phyloP scores from a whole-genome alignment of 2,888 invertebrate species.

The Altica lythri region DNA sequence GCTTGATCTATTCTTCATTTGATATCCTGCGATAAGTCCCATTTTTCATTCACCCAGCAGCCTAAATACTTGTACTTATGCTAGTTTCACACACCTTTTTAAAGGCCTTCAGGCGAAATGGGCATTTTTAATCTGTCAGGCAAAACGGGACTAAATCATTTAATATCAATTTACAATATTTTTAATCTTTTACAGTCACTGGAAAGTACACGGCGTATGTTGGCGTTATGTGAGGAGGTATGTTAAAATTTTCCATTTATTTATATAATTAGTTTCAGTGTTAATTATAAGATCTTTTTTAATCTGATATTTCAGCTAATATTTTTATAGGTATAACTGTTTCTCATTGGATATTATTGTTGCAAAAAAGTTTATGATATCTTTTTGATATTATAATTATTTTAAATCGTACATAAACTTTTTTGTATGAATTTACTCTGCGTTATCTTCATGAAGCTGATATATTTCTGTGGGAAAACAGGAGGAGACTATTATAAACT shows the following conservation, averaged over 20 bases:
- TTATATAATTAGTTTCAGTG: conserved; percentile 13
- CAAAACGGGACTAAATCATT: too few species aligned
- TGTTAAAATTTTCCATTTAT: conserved; percentile 57
- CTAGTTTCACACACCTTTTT: too few species aligned
- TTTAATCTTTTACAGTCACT: conserved; percentile 75
- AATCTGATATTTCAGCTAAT: conserved; percentile 33
- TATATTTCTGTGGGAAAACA: conserved; percentile 34
- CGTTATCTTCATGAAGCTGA: conserved; percentile 27
- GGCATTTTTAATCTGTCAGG: too few species aligned
- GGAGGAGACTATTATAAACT: conserved; percentile 33
- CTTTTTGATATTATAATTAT: neutral
- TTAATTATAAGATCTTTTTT: conserved; percentile 30
- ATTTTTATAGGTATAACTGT: conserved; percentile 28
- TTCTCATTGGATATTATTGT: conserved; percentile 31
- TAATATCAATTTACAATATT: conserved; percentile 7
- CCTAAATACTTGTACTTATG: too few species aligned
- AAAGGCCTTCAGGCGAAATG: too few species aligned
- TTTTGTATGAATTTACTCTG: conserved; percentile 16
- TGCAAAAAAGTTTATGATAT: conserved; percentile 17
- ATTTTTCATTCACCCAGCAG: too few species aligned
- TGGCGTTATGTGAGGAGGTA: conserved; percentile 92
- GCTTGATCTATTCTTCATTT: too few species aligned
- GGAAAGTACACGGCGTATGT: conserved; percentile 91
- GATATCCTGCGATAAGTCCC: too few species aligned
- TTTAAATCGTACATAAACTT: conserved; percentile 3